Percentiles rank a stretch among this genome's conserved stretches.
Evolutionary conservation across 2,888 invertebrate genomes (phyloP).

Genomic region (Sthenelais limicola): DNA sequence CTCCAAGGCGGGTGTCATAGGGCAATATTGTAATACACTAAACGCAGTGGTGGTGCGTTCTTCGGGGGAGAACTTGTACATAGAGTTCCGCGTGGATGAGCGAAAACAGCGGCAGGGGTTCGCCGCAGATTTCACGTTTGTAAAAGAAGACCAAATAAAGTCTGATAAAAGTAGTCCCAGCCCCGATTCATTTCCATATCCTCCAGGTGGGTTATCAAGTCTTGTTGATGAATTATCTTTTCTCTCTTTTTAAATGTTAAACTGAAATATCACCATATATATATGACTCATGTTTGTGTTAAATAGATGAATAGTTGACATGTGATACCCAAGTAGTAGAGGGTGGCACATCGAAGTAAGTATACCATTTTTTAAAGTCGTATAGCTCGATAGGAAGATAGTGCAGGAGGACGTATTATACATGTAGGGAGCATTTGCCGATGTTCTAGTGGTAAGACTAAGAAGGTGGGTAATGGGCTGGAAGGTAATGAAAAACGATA

Average conservation of each 20-base stretch:
- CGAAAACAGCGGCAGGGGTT: slow-evolving; percentile 52
- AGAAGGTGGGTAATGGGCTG: too few species aligned
- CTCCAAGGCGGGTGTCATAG: slow-evolving; percentile 46
- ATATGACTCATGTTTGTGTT: too few species aligned
- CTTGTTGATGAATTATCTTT: background rate
- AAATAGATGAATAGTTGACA: too few species aligned
- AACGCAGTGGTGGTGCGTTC: slow-evolving; percentile 50
- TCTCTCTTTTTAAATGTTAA: background rate
- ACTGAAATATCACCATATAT: too few species aligned
- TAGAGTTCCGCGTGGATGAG: slow-evolving; percentile 47
- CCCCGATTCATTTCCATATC: slow-evolving; percentile 29
- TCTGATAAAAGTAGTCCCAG: slow-evolving; percentile 14
- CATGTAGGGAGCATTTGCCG: too few species aligned
- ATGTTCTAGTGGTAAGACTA: too few species aligned
- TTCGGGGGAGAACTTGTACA: slow-evolving; percentile 44
- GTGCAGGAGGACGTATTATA: too few species aligned
- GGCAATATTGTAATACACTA: slow-evolving; percentile 49
- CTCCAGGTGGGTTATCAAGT: slow-evolving; percentile 18
- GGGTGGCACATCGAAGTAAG: too few species aligned
- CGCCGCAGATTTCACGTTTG: slow-evolving; percentile 49
- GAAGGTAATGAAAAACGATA: too few species aligned
- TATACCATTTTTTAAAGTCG: too few species aligned
- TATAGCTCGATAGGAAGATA: too few species aligned
- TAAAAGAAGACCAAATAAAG: slow-evolving; percentile 37
- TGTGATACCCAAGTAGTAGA: too few species aligned